Percentiles rank a stretch among this genome's conserved stretches.
phyloP scores from a whole-genome alignment of 2,113 vertebrate species.

The Asarcornis scutulata region DNA sequence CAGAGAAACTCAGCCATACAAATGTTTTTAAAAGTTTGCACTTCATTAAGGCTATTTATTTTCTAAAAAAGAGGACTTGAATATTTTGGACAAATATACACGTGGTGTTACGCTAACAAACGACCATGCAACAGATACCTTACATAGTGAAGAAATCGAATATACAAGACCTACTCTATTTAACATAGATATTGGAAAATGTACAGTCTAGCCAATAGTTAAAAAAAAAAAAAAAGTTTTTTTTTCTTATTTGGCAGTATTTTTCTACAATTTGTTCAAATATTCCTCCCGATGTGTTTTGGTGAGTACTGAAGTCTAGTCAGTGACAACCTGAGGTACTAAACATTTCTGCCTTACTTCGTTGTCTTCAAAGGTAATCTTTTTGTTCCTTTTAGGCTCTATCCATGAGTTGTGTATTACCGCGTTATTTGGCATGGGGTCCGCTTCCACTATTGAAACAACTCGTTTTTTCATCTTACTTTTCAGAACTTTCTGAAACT shows the following conservation, averaged over 20 bases:
- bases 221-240: constrained; percentile 58
- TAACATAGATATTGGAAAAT: constrained; percentile 78
- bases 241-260: constrained; percentile 79
- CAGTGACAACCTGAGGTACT: constrained; percentile 87
- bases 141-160: constrained; percentile 79
- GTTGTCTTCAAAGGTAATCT: constrained; percentile 91
- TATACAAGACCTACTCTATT: constrained; percentile 80
- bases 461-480: constrained; percentile 99
- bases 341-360: constrained; percentile 91
- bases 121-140: constrained; percentile 82
- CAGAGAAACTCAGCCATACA: constrained; percentile 67
- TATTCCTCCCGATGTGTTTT: constrained; percentile 50
- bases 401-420: constrained; percentile 99
- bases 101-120: constrained; percentile 78
- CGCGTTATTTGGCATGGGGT: constrained; percentile 93
- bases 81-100: constrained; percentile 82
- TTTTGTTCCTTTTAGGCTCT: constrained; percentile 96
- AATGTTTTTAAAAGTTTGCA: constrained; percentile 76
- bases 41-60: constrained; percentile 83
- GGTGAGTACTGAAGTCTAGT: constrained; percentile 75
- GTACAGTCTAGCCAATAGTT: constrained; percentile 73
- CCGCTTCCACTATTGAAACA: constrained; percentile 97
- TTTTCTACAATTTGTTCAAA: constrained; percentile 67
- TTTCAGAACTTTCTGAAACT: constrained; percentile 98
- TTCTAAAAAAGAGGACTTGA: constrained; percentile 82